A percentile compares a stretch with the other conserved stretches of the same genome.
These are phyloP conservation scores for Heliconius hewitsoni DNA, from an alignment of 1,140 invertebrate genomes.

Conservation along the genomic window DNA sequence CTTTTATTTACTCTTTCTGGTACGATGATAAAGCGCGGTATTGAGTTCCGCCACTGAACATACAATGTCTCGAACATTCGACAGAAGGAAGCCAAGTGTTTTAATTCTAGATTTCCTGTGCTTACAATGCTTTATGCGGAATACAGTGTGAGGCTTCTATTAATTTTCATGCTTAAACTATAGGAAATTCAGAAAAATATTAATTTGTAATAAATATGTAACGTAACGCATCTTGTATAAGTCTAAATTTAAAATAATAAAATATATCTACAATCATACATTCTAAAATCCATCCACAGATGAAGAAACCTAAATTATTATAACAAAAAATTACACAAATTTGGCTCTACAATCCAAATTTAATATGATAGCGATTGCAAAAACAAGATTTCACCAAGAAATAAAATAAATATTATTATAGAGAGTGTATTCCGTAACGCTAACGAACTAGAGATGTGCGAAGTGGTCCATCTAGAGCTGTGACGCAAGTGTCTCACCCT, in stretches of 20 bases:
- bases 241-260: background rate
- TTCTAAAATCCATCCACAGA: background rate
- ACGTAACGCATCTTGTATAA: no score
- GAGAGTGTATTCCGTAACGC: background rate
- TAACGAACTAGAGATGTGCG: constrained; percentile 6
- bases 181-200: no score
- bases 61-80: no score
- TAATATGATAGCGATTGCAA: background rate
- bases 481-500: constrained; percentile 1
- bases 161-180: no score
- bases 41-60: no score
- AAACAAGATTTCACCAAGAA: constrained; percentile 2
- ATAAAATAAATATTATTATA: background rate
- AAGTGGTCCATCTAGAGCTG: background rate
- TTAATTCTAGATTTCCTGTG: no score
- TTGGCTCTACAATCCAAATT: constrained; percentile 8
- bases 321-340: background rate
- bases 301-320: background rate
- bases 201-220: no score
- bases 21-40: no score
- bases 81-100: no score
- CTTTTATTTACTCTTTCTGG: no score
- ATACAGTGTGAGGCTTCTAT: no score
- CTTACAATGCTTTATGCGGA: no score
- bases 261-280: background rate